Conservation (phyloP, 2,888 invertebrate species). For the Amphipoea oculea region DNA sequence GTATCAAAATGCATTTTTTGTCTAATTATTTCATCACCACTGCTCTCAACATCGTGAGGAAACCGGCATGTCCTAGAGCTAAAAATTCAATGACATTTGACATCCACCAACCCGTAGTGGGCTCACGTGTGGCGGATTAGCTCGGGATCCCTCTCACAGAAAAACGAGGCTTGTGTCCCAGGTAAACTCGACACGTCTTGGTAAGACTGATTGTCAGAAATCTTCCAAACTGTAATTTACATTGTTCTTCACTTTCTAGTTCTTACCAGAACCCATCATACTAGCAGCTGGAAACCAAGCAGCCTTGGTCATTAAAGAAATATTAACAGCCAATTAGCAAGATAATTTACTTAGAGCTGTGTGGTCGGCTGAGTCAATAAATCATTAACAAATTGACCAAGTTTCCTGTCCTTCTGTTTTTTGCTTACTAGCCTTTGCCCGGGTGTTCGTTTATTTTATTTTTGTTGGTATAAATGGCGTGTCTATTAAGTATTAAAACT, state of each 20-base stretch:
- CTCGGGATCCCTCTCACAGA: neutral
- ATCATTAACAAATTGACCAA: constrained; percentile 67
- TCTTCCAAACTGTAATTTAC: neutral
- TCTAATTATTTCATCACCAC: neutral
- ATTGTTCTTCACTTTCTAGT: neutral
- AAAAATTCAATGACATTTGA: neutral
- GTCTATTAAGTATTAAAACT: constrained; percentile 37
- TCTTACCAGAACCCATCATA: neutral
- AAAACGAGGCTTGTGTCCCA: neutral
- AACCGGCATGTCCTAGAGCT: neutral
- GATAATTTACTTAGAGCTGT: constrained; percentile 66
- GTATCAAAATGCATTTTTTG: neutral
- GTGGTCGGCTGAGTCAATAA: constrained; percentile 59
- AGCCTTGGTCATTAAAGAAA: constrained; percentile 58
- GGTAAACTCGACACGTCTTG: neutral
- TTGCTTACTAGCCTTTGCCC: constrained; percentile 54
- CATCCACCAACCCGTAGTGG: neutral
- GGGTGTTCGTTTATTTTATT: constrained; percentile 39
- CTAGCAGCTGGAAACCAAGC: constrained; percentile 15
- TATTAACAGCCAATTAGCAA: constrained; percentile 68
- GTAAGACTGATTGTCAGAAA: neutral
- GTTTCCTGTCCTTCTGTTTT: constrained; percentile 67
- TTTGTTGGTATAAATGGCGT: constrained; percentile 29
- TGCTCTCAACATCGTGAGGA: neutral
- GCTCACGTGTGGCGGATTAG: neutral